Evolutionary conservation across 2,113 vertebrate genomes (phyloP).

Genomic region (Probosciger aterrimus): DNA sequence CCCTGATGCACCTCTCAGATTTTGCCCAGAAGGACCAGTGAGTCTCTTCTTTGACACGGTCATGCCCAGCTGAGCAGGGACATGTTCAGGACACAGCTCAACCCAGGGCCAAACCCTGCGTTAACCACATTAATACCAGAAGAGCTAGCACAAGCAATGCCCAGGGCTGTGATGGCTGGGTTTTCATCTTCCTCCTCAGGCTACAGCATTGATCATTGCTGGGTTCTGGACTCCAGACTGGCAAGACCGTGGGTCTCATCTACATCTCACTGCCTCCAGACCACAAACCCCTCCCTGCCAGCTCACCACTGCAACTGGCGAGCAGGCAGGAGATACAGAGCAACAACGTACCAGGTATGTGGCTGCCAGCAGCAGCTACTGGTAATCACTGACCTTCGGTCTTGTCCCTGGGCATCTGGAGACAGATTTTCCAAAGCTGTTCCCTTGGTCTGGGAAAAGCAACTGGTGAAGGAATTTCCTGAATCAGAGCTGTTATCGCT

Average conservation of each 20-base stretch:
- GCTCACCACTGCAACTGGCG: neutral
- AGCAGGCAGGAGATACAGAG: neutral
- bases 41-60: neutral
- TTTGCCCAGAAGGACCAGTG: neutral
- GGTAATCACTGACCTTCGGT: slow-evolving; percentile 72
- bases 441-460: slow-evolving; percentile 86
- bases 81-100: neutral
- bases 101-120: neutral
- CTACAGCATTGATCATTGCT: neutral
- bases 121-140: neutral
- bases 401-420: slow-evolving; percentile 65
- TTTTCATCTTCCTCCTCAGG: neutral
- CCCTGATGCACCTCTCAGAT: neutral
- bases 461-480: slow-evolving; percentile 95
- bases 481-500: slow-evolving; percentile 91
- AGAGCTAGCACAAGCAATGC: neutral
- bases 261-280: slow-evolving; percentile 30
- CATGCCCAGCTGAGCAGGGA: neutral
- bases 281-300: slow-evolving; percentile 27
- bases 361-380: slow-evolving; percentile 41
- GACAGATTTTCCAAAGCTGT: slow-evolving; percentile 72
- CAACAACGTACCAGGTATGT: neutral
- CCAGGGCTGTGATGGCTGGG: neutral
- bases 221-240: slow-evolving; percentile 3
- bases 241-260: slow-evolving; percentile 9